A percentile compares a stretch with the other conserved stretches of the same genome.
Conservation (phyloP, 2,888 invertebrate genomes). For the Sepioteuthis lessoniana region DNA sequence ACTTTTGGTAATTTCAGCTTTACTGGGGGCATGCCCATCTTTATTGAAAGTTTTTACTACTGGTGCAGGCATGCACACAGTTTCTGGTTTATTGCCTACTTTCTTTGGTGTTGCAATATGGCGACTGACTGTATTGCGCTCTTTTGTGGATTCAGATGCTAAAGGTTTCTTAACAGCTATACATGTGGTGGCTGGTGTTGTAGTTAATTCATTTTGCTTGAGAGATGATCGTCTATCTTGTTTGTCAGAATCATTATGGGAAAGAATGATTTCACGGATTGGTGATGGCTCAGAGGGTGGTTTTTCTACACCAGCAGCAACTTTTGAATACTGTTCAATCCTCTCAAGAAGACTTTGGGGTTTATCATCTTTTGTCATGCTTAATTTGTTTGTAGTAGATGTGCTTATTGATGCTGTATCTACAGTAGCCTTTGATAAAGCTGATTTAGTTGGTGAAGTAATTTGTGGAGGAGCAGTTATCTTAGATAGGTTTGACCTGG, state of each 20-base stretch:
- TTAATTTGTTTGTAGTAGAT: background rate
- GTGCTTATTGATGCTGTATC: background rate
- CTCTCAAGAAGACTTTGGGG: conserved; percentile 10
- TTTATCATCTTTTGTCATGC: background rate
- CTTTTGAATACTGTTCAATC: conserved; percentile 47
- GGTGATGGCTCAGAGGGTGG: background rate
- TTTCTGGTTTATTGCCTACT: background rate
- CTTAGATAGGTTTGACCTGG: background rate
- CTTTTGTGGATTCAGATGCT: background rate
- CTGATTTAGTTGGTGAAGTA: background rate
- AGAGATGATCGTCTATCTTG: background rate
- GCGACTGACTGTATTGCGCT: background rate
- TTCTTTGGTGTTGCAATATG: background rate
- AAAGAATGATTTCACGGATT: background rate
- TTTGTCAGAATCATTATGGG: background rate
- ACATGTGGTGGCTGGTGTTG: background rate
- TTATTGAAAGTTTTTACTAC: background rate
- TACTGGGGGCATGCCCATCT: background rate
- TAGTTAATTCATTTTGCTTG: background rate
- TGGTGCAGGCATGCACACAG: background rate
- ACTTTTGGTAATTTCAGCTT: background rate
- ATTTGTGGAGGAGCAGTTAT: background rate
- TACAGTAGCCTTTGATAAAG: background rate
- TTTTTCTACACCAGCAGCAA: conserved; percentile 21
- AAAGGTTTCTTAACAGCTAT: background rate